A percentile compares a stretch with the other conserved stretches of the same genome.
Conservation (phyloP, 2,797 vertebrate species). For the Helostoma temminkii region DNA sequence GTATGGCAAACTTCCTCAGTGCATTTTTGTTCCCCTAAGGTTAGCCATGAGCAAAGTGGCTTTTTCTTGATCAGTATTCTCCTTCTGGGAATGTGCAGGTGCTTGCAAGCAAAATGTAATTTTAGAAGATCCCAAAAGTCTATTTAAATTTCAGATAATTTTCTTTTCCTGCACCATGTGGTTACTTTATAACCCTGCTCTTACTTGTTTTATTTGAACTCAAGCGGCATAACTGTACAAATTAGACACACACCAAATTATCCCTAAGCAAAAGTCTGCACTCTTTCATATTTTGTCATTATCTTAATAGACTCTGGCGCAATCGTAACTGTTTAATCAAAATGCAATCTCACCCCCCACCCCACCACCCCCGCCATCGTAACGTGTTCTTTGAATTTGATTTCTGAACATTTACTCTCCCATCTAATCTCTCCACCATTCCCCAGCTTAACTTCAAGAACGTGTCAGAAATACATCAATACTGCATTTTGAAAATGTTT, state of each 20-base stretch:
- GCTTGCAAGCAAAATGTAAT: constrained; percentile 50
- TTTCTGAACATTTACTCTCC: constrained; percentile 34
- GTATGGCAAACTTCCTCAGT: constrained; percentile 54
- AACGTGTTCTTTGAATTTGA: constrained; percentile 41
- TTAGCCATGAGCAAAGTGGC: constrained; percentile 63
- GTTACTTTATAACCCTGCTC: constrained; percentile 28
- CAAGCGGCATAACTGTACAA: constrained; percentile 21
- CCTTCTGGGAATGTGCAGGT: constrained; percentile 55
- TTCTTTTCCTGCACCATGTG: constrained; percentile 3
- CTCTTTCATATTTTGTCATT: constrained; percentile 51
- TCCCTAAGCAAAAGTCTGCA: constrained; percentile 25
- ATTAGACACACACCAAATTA: constrained; percentile 40
- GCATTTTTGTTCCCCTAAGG: constrained; percentile 64
- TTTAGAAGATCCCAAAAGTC: constrained; percentile 46
- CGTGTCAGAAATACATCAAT: constrained; percentile 33
- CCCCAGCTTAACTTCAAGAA: constrained; percentile 28
- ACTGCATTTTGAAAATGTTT: constrained; percentile 17
- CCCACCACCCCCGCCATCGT: too few species aligned
- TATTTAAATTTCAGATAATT: constrained; percentile 13
- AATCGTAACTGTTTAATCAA: constrained; percentile 46
- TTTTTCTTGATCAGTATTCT: constrained; percentile 56
- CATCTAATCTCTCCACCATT: constrained; percentile 42
- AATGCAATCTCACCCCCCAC: constrained; percentile 29
- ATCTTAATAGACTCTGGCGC: constrained; percentile 47
- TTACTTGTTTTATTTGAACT: constrained; percentile 43